Base-by-base conservation (phyloP, 2,113 vertebrate genomes). In the Rhadina sibilatrix region DNA sequence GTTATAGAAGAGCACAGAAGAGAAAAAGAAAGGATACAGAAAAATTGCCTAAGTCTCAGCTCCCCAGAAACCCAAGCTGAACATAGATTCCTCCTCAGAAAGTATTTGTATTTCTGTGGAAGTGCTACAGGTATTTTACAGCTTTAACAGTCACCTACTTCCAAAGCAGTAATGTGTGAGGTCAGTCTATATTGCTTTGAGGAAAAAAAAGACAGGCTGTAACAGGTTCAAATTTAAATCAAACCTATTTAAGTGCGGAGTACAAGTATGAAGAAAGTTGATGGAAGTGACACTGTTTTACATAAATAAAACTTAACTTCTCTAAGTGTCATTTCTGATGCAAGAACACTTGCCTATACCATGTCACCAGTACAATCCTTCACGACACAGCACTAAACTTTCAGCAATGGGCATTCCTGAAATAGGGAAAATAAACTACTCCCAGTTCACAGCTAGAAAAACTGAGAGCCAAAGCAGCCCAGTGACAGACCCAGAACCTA, bases 111-210 rank as follows among this genome's bases (percentile, higher is more conserved):
- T 93, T 93, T 87, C 92, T 88, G n/a, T 46, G 49, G 19, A 94
- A 81, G n/a, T 21, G 22, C 6, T 87, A 66, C 14, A 89, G 38
- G 57, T 49, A 40, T 76, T 90, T 74, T 52, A 87, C 20, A 90
- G 60, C 68, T 94, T 76, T 42, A 82, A 27, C 80, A 86, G 78
- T 57, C 80, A 78, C 40, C 35, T 76, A 11, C 95, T 95, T 93
- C 90, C 93, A 97, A 93, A 95, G 86, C 52, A 96, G 88, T 69
- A 61, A 50, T 76, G 80, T 59, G 54, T 79, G 92, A 96, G 50
- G 52, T 68, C 47, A 85, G 38, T 12, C 84, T 91, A 63, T 25
- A 61, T 23, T 66, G 66, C 63, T 86, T 83, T 31, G 66, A 46
- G 47, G 68, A 68, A 68, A 79, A 86, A 78, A 91, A 18, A 13